Conservation (phyloP, 2,888 invertebrate genomes). For the Drosophila putrida region DNA sequence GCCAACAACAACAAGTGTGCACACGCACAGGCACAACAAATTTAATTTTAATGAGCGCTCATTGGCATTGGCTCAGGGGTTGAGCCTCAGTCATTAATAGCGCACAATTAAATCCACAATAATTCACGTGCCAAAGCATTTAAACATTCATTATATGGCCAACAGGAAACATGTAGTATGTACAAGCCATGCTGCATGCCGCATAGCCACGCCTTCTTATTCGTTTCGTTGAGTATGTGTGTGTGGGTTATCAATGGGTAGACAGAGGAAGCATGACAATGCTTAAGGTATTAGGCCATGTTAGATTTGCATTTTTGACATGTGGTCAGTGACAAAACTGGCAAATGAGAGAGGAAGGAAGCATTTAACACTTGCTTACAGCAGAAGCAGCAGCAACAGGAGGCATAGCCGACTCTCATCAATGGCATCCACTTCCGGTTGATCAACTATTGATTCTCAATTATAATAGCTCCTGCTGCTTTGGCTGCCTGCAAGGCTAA, state of each 20-base stretch:
- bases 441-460: conserved; percentile 62
- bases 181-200: conserved; percentile 1
- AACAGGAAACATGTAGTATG: conserved; percentile 28
- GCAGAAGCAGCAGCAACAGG: not conserved
- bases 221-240: not conserved
- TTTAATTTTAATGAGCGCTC: conserved; percentile 74
- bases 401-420: conserved; percentile 7
- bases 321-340: conserved; percentile 5
- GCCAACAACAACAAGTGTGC: conserved; percentile 23
- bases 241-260: conserved; percentile 27
- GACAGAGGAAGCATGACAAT: conserved; percentile 25
- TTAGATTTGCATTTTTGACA: conserved; percentile 73
- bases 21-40: conserved; percentile 61
- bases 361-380: conserved; percentile 56
- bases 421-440: conserved; percentile 59
- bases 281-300: conserved; percentile 65
- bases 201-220: conserved; percentile 25
- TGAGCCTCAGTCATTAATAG: conserved; percentile 61
- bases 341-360: conserved; percentile 4
- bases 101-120: conserved; percentile 74
- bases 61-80: conserved; percentile 46
- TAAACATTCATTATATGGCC: conserved; percentile 63
- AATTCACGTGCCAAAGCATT: conserved; percentile 70
- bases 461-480: conserved; percentile 49
- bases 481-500: conserved; percentile 28